Evolutionary conservation across 2,113 vertebrate species (phyloP).

Genomic region (Penelope pileata): DNA sequence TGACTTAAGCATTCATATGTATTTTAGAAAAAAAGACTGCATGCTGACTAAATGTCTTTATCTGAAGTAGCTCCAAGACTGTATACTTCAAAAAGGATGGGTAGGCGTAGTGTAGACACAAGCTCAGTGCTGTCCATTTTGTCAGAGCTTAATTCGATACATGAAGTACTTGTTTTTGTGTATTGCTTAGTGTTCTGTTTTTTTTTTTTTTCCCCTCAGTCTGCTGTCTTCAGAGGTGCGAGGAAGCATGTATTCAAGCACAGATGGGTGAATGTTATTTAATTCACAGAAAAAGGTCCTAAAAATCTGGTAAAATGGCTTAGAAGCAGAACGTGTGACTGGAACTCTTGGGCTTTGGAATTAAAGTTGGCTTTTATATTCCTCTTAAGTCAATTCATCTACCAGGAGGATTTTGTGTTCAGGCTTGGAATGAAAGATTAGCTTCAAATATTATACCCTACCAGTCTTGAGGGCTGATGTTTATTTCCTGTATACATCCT

Average conservation of each 20-base stretch:
- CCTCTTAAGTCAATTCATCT: not conserved
- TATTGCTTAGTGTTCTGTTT: not conserved
- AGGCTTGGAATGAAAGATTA: not conserved
- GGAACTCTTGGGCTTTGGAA: constrained; percentile 12
- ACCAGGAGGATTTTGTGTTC: not conserved
- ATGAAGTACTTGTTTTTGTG: not conserved
- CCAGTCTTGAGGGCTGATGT: not conserved
- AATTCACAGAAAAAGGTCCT: not conserved
- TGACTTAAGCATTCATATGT: not conserved
- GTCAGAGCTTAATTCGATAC: not conserved
- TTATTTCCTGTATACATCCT: not conserved
- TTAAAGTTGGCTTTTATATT: constrained; percentile 40
- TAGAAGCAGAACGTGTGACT: constrained; percentile 16
- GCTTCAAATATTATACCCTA: not conserved
- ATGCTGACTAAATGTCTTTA: not conserved
- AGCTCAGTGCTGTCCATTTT: not conserved
- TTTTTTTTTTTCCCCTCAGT: not conserved
- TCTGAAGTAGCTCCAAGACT: not conserved
- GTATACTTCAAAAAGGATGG: not conserved
- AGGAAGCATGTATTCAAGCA: not conserved
- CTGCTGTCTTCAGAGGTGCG: not conserved
- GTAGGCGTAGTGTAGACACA: not conserved
- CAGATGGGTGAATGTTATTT: not conserved
- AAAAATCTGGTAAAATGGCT: constrained; percentile 15
- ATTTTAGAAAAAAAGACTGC: not conserved